These are phyloP conservation scores for Malurus melanocephalus DNA, from an alignment of 2,113 vertebrate genomes.

Conservation along the genomic window DNA sequence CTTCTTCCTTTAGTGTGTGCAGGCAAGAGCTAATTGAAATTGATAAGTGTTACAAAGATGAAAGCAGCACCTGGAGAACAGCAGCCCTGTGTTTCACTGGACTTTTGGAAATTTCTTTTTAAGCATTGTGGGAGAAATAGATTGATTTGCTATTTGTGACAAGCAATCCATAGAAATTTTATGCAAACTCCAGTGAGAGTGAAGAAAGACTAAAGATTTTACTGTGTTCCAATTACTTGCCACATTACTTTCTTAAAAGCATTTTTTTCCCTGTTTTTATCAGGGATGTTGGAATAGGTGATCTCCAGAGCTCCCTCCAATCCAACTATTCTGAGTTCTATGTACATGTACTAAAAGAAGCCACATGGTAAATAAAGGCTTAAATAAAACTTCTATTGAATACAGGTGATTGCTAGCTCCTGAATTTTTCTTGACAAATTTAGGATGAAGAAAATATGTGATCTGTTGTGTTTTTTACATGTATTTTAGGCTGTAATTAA, in stretches of 20 bases:
- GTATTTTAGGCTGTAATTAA: not conserved
- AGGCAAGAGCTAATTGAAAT: not conserved
- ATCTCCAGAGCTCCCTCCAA: not conserved
- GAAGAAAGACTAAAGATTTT: not conserved
- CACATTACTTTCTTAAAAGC: not conserved
- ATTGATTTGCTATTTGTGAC: not conserved
- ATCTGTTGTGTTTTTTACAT: not conserved
- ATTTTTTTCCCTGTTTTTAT: not conserved
- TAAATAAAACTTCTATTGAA: not conserved
- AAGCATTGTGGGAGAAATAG: not conserved
- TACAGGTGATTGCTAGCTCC: not conserved
- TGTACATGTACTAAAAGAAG: not conserved
- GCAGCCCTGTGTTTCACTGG: not conserved
- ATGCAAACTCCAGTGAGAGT: not conserved
- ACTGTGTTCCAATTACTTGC: not conserved
- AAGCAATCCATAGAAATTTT: not conserved
- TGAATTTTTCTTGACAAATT: not conserved
- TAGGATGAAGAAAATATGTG: not conserved
- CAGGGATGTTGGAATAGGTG: not conserved
- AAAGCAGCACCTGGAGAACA: not conserved
- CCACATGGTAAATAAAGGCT: not conserved
- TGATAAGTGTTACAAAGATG: not conserved
- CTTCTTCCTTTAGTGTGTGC: not conserved
- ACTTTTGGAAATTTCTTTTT: not conserved
- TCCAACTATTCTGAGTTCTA: not conserved